A percentile compares a stretch with the other conserved stretches of the same genome.
Conservation (phyloP, 2,797 vertebrate species). For the Sebastes taczanowskii region DNA sequence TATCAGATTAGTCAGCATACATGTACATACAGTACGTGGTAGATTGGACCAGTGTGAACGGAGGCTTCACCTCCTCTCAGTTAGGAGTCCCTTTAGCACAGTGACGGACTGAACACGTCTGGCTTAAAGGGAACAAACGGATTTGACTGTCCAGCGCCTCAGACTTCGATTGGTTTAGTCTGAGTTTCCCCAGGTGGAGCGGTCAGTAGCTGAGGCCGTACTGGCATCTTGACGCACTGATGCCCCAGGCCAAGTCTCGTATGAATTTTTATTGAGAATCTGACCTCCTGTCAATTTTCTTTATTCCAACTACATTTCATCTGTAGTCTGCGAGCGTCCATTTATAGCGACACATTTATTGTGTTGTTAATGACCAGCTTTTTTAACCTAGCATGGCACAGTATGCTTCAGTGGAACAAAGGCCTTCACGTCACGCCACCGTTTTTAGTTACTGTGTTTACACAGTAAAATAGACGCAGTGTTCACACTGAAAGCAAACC, state of each 20-base stretch:
- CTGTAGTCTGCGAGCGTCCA: not conserved
- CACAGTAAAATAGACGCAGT: not conserved
- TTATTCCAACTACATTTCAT: not conserved
- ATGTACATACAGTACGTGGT: constrained; percentile 2
- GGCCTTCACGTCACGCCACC: not conserved
- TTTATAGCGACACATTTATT: not conserved
- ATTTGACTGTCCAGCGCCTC: not conserved
- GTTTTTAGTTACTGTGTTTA: not conserved
- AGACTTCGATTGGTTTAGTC: not conserved
- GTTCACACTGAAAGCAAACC: constrained; percentile 1
- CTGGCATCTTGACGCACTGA: too few species aligned
- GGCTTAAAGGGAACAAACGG: not conserved
- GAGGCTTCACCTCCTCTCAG: not conserved
- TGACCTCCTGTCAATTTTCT: not conserved
- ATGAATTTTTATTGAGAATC: not conserved
- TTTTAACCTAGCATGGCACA: constrained; percentile 1
- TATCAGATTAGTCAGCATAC: constrained; percentile 45
- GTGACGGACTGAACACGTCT: not conserved
- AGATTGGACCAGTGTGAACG: constrained; percentile 33
- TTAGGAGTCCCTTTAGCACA: not conserved
- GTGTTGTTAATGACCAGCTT: not conserved
- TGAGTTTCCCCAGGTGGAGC: not conserved
- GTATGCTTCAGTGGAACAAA: constrained; percentile 7
- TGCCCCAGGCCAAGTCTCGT: not conserved
- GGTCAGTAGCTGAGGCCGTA: not conserved